Conservation (phyloP, 2,797 vertebrate genomes). For the Philypnodon macrostomus region DNA sequence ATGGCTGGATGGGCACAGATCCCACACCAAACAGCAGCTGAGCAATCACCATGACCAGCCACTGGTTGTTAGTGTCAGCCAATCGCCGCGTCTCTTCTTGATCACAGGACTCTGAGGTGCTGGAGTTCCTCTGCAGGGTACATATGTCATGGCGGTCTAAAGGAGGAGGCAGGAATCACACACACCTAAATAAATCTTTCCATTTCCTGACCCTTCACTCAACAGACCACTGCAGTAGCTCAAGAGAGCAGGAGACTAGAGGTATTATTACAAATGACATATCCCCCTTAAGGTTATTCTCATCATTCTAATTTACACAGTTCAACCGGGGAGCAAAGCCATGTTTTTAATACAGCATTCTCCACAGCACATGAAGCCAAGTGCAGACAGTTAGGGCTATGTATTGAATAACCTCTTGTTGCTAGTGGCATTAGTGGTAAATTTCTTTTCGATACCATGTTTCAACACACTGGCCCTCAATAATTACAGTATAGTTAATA, state of each 20-base stretch:
- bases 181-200: too few species aligned
- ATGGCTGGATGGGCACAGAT: slow-evolving; percentile 94
- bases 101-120: slow-evolving; percentile 56
- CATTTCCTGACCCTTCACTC: slow-evolving; percentile 33
- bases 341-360: slow-evolving; percentile 11
- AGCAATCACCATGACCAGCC: slow-evolving; percentile 87
- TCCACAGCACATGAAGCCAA: too few species aligned
- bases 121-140: slow-evolving; percentile 59
- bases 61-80: slow-evolving; percentile 78
- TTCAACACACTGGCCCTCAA: too few species aligned
- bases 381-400: too few species aligned
- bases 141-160: slow-evolving; percentile 78
- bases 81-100: slow-evolving; percentile 57
- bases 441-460: too few species aligned
- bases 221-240: slow-evolving; percentile 14
- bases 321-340: slow-evolving; percentile 29
- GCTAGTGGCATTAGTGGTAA: too few species aligned
- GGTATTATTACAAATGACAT: slow-evolving; percentile 35
- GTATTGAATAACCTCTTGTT: too few species aligned
- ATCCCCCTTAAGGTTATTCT: slow-evolving; percentile 30
- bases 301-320: slow-evolving; percentile 37
- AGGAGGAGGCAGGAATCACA: too few species aligned
- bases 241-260: slow-evolving; percentile 13
- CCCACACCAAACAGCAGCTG: slow-evolving; percentile 92
- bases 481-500: too few species aligned